Evolutionary conservation across 2,888 invertebrate genomes (phyloP).

Genomic region (Eupithecia inturbata): DNA sequence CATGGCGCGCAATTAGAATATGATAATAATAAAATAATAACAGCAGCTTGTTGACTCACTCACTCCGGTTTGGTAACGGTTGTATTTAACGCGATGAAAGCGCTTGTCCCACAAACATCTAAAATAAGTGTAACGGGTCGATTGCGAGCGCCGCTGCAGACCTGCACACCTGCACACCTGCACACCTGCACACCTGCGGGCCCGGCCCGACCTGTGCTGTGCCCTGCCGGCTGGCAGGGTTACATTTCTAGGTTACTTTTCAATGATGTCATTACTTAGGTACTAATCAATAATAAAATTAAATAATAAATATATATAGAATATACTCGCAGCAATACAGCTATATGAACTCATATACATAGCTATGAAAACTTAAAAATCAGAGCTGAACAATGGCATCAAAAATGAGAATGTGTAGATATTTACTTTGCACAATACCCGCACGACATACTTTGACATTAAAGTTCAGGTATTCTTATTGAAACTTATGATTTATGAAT

Average conservation of each 20-base stretch:
- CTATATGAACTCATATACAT: background rate
- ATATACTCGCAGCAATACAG: background rate
- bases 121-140: conserved; percentile 18
- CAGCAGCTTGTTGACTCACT: conserved; percentile 13
- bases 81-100: conserved; percentile 45
- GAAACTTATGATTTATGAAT: background rate
- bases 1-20: conserved; percentile 2
- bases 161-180: no score
- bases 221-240: no score
- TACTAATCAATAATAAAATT: no score
- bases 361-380: background rate
- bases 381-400: background rate
- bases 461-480: conserved; percentile 3
- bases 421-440: background rate
- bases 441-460: background rate
- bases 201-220: no score
- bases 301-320: no score
- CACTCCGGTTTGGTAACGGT: conserved; percentile 32
- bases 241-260: background rate
- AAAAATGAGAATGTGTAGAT: background rate
- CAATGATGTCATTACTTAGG: background rate
- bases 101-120: conserved; percentile 41
- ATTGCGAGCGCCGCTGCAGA: background rate
- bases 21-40: conserved; percentile 15
- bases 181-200: no score